These are phyloP conservation scores for Drosophila kurseongensis DNA, from an alignment of 1,140 invertebrate genomes.

Conservation along the genomic window DNA sequence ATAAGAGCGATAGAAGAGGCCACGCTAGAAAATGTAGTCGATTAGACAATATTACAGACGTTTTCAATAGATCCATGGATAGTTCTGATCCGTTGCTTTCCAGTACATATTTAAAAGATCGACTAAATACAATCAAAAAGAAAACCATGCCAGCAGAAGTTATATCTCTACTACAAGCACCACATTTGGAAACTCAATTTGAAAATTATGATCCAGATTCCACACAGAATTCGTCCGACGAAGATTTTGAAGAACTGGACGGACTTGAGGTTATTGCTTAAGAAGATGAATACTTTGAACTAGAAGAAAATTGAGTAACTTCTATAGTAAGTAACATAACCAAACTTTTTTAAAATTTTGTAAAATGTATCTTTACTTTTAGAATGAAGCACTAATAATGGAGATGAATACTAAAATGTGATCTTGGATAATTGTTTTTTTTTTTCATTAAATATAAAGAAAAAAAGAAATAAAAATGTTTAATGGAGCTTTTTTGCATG, in stretches of 20 bases:
- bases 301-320: conserved; percentile 3
- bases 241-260: conserved; percentile 4
- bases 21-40: too few species aligned
- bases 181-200: conserved; percentile 9
- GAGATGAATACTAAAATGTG: too few species aligned
- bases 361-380: neutral
- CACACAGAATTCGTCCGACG: neutral
- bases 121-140: conserved; percentile 2
- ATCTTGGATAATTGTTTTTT: too few species aligned
- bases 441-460: too few species aligned
- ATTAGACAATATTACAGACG: too few species aligned
- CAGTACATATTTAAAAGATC: conserved; percentile 11
- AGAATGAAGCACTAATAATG: neutral
- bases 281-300: conserved; percentile 8
- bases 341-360: conserved; percentile 11
- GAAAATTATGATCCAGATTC: conserved; percentile 1
- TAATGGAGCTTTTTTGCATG: too few species aligned
- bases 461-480: too few species aligned
- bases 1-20: too few species aligned
- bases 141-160: conserved; percentile 8
- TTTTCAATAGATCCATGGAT: too few species aligned
- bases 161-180: neutral
- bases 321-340: neutral
- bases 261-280: neutral
- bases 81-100: too few species aligned